Evolutionary conservation across 2,113 vertebrate genomes (phyloP).

Genomic region (Gyps fulvus): DNA sequence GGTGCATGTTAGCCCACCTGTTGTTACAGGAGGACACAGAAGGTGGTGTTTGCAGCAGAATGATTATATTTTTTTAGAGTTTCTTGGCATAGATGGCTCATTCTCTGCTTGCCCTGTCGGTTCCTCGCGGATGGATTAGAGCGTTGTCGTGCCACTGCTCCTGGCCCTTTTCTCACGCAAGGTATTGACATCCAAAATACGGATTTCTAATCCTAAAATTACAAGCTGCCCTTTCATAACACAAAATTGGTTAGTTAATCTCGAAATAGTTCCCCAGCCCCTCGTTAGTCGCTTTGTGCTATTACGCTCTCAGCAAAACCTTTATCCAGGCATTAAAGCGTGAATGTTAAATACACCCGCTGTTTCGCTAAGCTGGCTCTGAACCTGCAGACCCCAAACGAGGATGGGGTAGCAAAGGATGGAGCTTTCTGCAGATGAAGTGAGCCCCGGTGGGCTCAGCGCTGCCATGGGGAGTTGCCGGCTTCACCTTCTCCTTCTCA

Average conservation of each 20-base stretch:
- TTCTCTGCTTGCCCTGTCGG: neutral
- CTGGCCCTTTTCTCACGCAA: neutral
- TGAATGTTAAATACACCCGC: neutral
- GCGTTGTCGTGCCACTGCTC: fast-evolving
- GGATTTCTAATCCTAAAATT: slow-evolving; percentile 31
- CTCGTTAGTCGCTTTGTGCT: neutral
- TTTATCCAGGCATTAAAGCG: neutral
- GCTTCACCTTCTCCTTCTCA: neutral
- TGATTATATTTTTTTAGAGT: neutral
- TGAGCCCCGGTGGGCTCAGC: fast-evolving
- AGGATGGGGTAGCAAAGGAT: neutral
- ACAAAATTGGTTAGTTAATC: neutral
- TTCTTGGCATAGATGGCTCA: neutral
- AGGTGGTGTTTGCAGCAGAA: neutral
- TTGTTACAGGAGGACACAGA: neutral
- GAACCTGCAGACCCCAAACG: neutral
- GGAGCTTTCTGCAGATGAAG: neutral
- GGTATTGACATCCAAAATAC: neutral
- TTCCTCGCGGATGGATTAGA: neutral
- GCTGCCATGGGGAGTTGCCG: neutral
- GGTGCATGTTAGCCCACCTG: fast-evolving
- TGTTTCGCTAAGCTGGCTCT: neutral
- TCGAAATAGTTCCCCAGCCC: neutral
- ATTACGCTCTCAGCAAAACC: neutral
- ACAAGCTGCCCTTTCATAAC: neutral